Conservation (phyloP, 2,797 vertebrate species). For the Stomatorhinus walkeri region DNA sequence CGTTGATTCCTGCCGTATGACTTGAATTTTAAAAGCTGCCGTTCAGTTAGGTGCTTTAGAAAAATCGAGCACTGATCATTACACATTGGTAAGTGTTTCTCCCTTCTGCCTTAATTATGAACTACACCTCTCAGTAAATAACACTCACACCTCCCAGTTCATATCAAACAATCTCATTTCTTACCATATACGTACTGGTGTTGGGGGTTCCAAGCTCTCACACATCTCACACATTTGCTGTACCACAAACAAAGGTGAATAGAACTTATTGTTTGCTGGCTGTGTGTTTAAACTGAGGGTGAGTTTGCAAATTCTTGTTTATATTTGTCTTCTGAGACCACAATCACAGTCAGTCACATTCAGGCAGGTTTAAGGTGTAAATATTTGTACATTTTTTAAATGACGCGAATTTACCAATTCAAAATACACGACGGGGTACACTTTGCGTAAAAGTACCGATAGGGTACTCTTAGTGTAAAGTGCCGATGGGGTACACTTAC, state of each 20-base stretch:
- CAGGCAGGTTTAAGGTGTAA: not conserved
- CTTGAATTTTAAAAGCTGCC: conserved; percentile 4
- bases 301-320: not conserved
- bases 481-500: no score
- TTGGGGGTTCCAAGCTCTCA: not conserved
- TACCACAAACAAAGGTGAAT: not conserved
- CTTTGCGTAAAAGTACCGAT: no score
- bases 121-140: not conserved
- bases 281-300: not conserved
- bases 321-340: not conserved
- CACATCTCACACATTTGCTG: not conserved
- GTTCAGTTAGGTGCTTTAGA: not conserved
- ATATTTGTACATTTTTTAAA: not conserved
- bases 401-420: not conserved
- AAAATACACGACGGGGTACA: not conserved
- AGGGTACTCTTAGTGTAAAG: no score
- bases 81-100: not conserved
- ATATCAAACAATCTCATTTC: not conserved
- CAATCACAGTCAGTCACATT: not conserved
- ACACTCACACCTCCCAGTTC: not conserved
- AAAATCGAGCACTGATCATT: not conserved
- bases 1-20: not conserved
- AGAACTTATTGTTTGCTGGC: not conserved
- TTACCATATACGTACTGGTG: not conserved
- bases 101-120: not conserved